Percentiles rank a stretch among this genome's conserved stretches.
phyloP scores from a whole-genome alignment of 2,113 vertebrate species.

The Dipodomys ordii region DNA sequence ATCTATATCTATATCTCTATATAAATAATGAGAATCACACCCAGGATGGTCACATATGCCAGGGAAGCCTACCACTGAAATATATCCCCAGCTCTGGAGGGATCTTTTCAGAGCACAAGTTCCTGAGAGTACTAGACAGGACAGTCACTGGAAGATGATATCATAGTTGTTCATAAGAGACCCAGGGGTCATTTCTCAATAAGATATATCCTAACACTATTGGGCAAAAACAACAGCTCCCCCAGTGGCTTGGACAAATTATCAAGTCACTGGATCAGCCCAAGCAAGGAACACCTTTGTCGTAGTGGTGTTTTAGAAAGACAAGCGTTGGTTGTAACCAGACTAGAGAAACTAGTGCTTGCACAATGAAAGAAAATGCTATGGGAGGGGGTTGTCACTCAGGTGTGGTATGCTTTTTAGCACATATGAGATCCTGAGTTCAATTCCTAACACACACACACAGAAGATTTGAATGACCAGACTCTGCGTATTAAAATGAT shows the following conservation, averaged over 20 bases:
- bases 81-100: neutral
- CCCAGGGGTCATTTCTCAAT: rapidly evolving
- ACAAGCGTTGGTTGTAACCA: neutral
- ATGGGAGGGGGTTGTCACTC: neutral
- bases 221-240: neutral
- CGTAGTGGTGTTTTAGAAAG: neutral
- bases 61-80: neutral
- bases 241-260: neutral
- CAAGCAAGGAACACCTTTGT: neutral
- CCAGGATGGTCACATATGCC: too few species aligned
- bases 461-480: neutral
- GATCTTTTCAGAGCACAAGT: neutral
- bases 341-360: neutral
- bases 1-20: too few species aligned
- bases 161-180: neutral
- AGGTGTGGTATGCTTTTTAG: neutral
- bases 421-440: neutral
- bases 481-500: neutral
- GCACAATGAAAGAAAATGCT: neutral
- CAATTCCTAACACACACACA: neutral
- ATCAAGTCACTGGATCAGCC: neutral
- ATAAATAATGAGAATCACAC: too few species aligned
- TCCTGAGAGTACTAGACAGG: neutral
- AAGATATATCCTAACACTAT: too few species aligned
- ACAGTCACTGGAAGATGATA: too few species aligned